Evolutionary conservation across 2,797 vertebrate species (phyloP).

Genomic region (Fratercula arctica): DNA sequence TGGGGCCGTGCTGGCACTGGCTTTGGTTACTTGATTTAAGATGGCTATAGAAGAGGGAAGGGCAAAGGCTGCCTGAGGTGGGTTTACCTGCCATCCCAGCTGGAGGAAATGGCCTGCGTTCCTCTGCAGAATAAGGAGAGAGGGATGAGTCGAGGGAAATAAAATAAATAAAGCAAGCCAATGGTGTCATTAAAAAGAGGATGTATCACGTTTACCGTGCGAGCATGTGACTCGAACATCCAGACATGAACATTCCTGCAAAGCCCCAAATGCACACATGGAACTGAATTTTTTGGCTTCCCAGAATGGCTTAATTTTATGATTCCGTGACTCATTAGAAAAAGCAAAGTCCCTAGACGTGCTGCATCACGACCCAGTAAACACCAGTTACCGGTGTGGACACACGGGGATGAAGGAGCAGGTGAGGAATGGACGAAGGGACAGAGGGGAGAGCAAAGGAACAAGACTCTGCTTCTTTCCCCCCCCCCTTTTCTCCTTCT

Average conservation of each 20-base stretch:
- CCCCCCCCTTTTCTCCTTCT: neutral
- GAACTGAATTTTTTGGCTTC: constrained; percentile 65
- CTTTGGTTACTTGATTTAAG: constrained; percentile 23
- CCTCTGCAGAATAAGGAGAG: constrained; percentile 19
- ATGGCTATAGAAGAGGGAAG: neutral
- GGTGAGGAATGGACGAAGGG: neutral
- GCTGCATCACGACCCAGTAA: neutral
- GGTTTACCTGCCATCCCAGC: constrained; percentile 34
- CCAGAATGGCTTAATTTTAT: constrained; percentile 74
- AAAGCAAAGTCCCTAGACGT: constrained; percentile 49
- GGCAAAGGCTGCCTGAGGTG: constrained; percentile 14
- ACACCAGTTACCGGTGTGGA: neutral
- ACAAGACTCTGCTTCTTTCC: neutral
- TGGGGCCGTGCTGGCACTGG: neutral
- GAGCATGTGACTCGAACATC: constrained; percentile 54
- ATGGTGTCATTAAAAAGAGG: constrained; percentile 37
- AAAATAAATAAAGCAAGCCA: constrained; percentile 39
- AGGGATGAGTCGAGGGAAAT: constrained; percentile 41
- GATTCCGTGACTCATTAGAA: constrained; percentile 71
- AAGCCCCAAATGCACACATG: constrained; percentile 66
- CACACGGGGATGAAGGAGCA: neutral
- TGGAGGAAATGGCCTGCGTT: constrained; percentile 17
- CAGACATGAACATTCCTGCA: constrained; percentile 72
- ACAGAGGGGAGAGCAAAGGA: neutral
- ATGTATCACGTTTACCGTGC: constrained; percentile 32